phyloP scores from a whole-genome alignment of 2,113 vertebrate species.

The Sitta europaea region DNA sequence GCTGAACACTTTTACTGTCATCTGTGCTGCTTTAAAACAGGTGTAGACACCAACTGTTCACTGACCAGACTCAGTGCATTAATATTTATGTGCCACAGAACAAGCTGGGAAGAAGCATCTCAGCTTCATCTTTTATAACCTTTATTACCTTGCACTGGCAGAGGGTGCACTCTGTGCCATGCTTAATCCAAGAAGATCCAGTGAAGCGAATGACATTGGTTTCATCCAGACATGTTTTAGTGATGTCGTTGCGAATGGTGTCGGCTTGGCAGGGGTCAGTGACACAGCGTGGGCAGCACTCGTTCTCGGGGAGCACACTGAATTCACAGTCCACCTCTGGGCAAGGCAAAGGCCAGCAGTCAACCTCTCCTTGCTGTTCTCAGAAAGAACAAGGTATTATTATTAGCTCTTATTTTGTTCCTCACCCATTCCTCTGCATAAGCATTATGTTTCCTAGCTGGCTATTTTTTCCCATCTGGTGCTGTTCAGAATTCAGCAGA shows the following conservation, averaged over 20 bases:
- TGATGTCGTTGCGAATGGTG: constrained; percentile 91
- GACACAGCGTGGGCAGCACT: constrained; percentile 92
- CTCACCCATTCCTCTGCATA: not conserved
- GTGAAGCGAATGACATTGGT: constrained; percentile 91
- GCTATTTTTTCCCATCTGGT: not conserved
- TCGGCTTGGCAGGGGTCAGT: constrained; percentile 93
- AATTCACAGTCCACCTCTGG: constrained; percentile 91
- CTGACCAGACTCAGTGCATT: not conserved
- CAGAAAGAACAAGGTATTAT: not conserved
- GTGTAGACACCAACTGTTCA: not conserved
- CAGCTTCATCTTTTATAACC: not conserved
- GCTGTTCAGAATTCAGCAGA: not conserved
- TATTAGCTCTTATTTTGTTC: not conserved
- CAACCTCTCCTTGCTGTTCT: constrained; percentile 90
- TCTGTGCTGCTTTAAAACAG: not conserved
- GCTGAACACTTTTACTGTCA: not conserved
- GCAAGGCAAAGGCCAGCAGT: constrained; percentile 95
- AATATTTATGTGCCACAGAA: not conserved
- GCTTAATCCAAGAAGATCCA: constrained; percentile 96
- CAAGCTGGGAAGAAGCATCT: not conserved
- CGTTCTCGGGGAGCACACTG: constrained; percentile 86
- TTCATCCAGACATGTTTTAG: constrained; percentile 94
- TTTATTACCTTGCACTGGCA: constrained; percentile 91
- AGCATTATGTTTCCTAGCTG: not conserved
- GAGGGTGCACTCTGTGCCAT: constrained; percentile 93